These are phyloP conservation scores for Phaethon lepturus DNA, from an alignment of 2,113 vertebrate species.

Conservation along the genomic window DNA sequence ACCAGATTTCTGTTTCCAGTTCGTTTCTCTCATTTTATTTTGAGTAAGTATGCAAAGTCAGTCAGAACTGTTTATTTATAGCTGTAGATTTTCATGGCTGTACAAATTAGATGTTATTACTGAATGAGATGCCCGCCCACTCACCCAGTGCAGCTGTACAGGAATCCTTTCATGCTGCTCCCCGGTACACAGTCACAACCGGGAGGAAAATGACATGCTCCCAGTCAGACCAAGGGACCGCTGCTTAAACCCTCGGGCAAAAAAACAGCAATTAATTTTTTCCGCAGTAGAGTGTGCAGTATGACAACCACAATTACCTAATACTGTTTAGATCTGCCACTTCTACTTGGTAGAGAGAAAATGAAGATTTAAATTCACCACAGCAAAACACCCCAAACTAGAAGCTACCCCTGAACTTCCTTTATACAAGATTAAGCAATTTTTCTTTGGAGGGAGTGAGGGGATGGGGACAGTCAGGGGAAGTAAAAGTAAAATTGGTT, in stretches of 20 bases:
- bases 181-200: slow-evolving; percentile 19
- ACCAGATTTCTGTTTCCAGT: slow-evolving; percentile 25
- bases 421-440: neutral
- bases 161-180: slow-evolving; percentile 70
- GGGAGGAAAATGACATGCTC: slow-evolving; percentile 53
- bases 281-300: slow-evolving; percentile 52
- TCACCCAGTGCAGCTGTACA: slow-evolving; percentile 66
- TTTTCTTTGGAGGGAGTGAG: neutral
- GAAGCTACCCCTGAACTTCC: neutral
- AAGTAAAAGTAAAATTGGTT: slow-evolving; percentile 34
- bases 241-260: slow-evolving; percentile 40
- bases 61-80: slow-evolving; percentile 80
- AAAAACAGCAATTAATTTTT: slow-evolving; percentile 74
- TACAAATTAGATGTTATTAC: slow-evolving; percentile 79
- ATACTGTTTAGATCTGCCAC: slow-evolving; percentile 67
- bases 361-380: slow-evolving; percentile 58
- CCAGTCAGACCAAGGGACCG: slow-evolving; percentile 32
- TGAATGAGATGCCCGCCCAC: slow-evolving; percentile 77
- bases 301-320: slow-evolving; percentile 73
- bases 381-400: neutral
- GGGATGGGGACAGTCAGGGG: neutral
- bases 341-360: slow-evolving; percentile 62
- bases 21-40: slow-evolving; percentile 36
- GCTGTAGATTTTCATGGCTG: slow-evolving; percentile 69
- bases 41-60: slow-evolving; percentile 65